Conservation (phyloP, 2,797 vertebrate genomes). For the Xenops minutus region DNA sequence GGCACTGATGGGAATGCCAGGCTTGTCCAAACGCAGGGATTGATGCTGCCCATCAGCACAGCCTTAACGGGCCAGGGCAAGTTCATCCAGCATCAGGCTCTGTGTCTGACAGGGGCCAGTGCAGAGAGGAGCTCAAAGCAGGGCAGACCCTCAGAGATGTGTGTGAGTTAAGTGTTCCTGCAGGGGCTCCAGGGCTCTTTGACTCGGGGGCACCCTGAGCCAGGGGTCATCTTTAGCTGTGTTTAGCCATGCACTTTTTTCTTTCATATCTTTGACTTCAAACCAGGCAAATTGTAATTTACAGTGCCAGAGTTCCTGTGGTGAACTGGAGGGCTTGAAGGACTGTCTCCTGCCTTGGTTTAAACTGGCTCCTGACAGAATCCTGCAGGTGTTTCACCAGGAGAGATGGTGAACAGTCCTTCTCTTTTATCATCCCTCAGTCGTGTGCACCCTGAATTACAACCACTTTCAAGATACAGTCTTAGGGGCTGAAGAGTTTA, state of each 20-base stretch:
- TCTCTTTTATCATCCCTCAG: neutral
- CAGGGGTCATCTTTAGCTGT: neutral
- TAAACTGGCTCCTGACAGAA: neutral
- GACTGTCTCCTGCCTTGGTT: neutral
- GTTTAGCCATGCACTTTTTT: accelerated
- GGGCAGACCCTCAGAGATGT: neutral
- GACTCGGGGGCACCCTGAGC: neutral
- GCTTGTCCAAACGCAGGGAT: neutral
- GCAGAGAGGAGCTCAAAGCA: neutral
- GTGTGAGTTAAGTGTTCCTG: neutral
- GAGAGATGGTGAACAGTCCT: neutral
- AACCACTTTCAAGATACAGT: neutral
- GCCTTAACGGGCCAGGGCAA: neutral
- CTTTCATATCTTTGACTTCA: neutral
- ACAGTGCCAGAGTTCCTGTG: neutral
- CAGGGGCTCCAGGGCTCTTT: neutral
- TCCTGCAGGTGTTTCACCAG: neutral
- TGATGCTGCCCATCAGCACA: neutral
- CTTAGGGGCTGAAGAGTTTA: neutral
- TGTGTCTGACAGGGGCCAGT: neutral
- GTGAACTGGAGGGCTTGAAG: neutral
- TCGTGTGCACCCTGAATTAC: neutral
- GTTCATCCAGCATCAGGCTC: neutral
- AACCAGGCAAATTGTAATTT: neutral
- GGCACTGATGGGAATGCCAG: neutral